A percentile compares a stretch with the other conserved stretches of the same genome.
Conservation (phyloP, 2,113 vertebrate genomes). For the Albula goreensis region DNA sequence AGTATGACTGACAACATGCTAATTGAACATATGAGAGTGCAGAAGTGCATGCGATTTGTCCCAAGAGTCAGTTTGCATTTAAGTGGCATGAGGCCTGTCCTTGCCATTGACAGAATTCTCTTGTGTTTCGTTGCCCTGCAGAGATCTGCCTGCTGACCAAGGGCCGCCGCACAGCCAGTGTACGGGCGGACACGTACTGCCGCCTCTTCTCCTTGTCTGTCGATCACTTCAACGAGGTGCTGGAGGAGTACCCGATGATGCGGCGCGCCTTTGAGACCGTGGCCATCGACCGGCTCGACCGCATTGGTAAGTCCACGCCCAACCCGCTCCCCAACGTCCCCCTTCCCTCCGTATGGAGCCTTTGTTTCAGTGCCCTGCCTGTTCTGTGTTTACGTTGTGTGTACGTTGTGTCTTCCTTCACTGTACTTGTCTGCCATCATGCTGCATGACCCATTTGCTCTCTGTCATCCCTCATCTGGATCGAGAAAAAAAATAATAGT, state of each 20-base stretch:
- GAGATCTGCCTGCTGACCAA: conserved; percentile 98
- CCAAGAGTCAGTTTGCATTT: background rate
- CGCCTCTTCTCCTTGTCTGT: conserved; percentile 96
- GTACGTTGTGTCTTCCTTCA: conserved; percentile 9
- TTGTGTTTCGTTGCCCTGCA: conserved; percentile 43
- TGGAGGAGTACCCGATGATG: conserved; percentile 99
- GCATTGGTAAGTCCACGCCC: conserved; percentile 80
- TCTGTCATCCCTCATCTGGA: conserved; percentile 26
- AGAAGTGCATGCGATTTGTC: background rate
- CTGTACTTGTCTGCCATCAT: conserved; percentile 28
- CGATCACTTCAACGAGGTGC: conserved; percentile 97
- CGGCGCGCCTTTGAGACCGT: conserved; percentile 95
- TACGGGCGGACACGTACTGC: conserved; percentile 95
- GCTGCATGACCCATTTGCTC: conserved; percentile 30
- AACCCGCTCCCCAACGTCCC: background rate
- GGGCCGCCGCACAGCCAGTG: conserved; percentile 92
- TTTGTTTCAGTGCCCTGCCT: conserved; percentile 50
- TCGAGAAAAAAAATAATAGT: conserved; percentile 43
- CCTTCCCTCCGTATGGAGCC: background rate
- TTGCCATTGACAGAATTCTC: background rate
- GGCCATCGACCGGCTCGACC: conserved; percentile 95
- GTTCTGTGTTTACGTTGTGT: conserved; percentile 51
- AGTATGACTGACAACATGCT: too few species aligned
- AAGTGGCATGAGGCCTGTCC: background rate
- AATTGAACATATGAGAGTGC: too few species aligned